Evolutionary conservation across 2,113 vertebrate genomes (phyloP), one percentile per base, ranked within the genome.

Genomic region (Varanus salvator): DNA sequence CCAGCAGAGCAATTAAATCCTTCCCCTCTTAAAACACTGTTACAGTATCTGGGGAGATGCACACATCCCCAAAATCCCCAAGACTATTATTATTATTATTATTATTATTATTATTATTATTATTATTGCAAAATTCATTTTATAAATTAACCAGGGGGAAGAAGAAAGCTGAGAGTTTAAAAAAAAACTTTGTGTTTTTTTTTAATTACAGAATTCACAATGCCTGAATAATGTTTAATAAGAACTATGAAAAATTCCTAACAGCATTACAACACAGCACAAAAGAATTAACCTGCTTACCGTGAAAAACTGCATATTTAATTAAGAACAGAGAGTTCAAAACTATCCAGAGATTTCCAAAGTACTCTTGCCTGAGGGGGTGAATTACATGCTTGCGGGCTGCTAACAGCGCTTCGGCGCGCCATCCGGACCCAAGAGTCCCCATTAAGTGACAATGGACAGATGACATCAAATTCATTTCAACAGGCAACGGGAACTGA

Each of bases 1-100:
- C 99, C 99, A 97, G 98, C 98, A 99, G 99, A 99, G 98, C 98
- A 99, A 99, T 99, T 99, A 99, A 99, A 99, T 98, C 98, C 98
- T 99, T 99, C 98, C 98, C 98, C 98, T 99, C 80, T 98, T 99
- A 99, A 99, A 99, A 99, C 98, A 99, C 98, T 97, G 97, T 97
- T 97, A 98, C 96, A 96, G 97, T 96, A 98, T 99, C 98, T 99
- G 97, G 98, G 98, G 98, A 99, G 97, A 93, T 96, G 96, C 88
- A 92, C 8, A 25, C 60, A 27, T 21, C 44, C 14, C 27, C 57
- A 6, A 25, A 29, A 52, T 9, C 77, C 17, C 31, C 72, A n/a
- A 23, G 76, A 77, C 81, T 2, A 74, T 14, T 14, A 19, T 64
- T 64, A 14, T 19, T 64, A 44, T 31, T 60, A 98, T 98, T 98